Evolutionary conservation across 2,113 vertebrate genomes (phyloP).

Genomic region (Eublepharis macularius): DNA sequence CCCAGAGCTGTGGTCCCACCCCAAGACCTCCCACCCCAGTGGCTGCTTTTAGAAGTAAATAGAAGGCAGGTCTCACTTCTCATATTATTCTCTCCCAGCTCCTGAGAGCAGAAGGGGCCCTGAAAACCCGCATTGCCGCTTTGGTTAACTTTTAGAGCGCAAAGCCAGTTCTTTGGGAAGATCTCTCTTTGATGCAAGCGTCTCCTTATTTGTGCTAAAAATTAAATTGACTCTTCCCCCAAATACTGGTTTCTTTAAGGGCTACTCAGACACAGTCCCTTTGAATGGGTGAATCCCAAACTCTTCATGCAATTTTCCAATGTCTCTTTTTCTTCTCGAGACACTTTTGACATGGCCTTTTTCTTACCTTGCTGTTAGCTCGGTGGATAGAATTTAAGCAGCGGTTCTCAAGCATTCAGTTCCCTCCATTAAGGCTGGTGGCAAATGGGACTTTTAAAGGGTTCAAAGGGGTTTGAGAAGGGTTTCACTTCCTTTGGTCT

Average conservation of each 20-base stretch:
- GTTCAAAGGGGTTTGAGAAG: not conserved
- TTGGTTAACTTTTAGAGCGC: not conserved
- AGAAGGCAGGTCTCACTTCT: too few relatives aligned
- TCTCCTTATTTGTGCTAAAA: not conserved
- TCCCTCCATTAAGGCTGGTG: not conserved
- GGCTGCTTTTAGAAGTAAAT: too few relatives aligned
- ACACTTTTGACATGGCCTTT: not conserved
- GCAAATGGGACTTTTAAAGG: not conserved
- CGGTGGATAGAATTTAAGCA: not conserved
- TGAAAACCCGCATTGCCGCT: not conserved
- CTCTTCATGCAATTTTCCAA: too few relatives aligned
- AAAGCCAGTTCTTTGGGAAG: not conserved
- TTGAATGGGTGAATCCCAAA: not conserved
- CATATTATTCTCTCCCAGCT: too few relatives aligned
- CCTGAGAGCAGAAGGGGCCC: not conserved
- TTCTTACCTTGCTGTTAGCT: not conserved
- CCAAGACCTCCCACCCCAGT: too few relatives aligned
- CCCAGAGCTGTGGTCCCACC: too few relatives aligned
- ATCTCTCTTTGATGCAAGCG: not conserved
- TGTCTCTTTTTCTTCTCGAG: not conserved
- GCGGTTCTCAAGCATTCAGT: not conserved
- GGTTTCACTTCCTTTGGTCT: too few relatives aligned
- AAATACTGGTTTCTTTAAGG: not conserved
- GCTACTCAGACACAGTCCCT: not conserved
- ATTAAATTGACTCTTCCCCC: not conserved